phyloP scores from a whole-genome alignment of 2,888 invertebrate genomes.

The Ypsolopha scabrella region DNA sequence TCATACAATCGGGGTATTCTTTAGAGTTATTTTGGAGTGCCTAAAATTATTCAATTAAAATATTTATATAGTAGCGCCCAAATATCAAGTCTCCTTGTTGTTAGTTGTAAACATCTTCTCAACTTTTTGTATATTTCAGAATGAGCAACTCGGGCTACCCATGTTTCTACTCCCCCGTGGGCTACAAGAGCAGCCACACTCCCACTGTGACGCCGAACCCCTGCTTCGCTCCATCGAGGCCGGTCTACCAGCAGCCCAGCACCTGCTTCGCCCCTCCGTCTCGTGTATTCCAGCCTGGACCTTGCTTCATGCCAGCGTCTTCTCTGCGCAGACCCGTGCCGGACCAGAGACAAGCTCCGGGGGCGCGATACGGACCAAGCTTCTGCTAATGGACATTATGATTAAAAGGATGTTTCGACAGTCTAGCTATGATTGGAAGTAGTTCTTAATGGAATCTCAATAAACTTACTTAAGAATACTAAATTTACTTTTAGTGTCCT shows the following conservation, averaged over 20 bases:
- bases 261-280: conserved; percentile 15
- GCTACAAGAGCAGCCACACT: conserved; percentile 1
- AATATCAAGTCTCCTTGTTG: too few species aligned
- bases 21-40: too few species aligned
- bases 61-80: too few species aligned
- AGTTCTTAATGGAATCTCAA: too few species aligned
- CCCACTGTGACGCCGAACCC: conserved; percentile 16
- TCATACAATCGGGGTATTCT: too few species aligned
- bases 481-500: too few species aligned
- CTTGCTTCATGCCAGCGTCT: conserved; percentile 37
- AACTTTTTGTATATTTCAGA: too few species aligned
- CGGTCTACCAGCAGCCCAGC: conserved; percentile 9
- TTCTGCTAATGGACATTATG: too few species aligned
- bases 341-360: not conserved
- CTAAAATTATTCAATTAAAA: too few species aligned
- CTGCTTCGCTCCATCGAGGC: conserved; percentile 23
- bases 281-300: conserved; percentile 23
- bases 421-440: too few species aligned
- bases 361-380: conserved; percentile 3
- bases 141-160: conserved; percentile 11
- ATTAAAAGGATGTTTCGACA: not conserved
- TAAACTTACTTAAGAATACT: too few species aligned
- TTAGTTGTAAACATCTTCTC: too few species aligned
- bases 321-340: conserved; percentile 24
- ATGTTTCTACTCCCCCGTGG: not conserved